phyloP scores from a whole-genome alignment of 1,140 invertebrate genomes.

The Phenacoccus solenopsis region DNA sequence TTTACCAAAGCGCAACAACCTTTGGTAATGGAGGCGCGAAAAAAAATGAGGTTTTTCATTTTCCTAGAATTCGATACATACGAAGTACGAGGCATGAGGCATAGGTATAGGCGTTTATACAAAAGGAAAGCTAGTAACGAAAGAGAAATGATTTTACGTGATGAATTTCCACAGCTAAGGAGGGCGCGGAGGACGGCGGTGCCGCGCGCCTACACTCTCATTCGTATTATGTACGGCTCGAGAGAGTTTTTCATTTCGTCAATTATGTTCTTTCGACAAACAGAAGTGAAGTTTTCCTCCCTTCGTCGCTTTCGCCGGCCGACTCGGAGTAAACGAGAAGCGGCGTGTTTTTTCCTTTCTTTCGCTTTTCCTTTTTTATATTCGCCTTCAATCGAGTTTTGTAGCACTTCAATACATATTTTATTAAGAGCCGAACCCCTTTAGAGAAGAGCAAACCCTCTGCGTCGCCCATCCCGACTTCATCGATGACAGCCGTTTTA shows the following conservation, averaged over 20 bases:
- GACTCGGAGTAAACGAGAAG: background rate
- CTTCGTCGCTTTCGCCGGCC: no score
- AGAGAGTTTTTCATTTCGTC: constrained; percentile 9
- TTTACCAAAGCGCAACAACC: constrained; percentile 12
- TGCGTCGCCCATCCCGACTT: background rate
- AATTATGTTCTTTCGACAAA: constrained; percentile 5
- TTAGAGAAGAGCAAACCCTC: constrained; percentile 9
- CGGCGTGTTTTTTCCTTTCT: background rate
- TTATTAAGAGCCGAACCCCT: constrained; percentile 16
- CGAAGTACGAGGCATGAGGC: no score
- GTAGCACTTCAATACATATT: constrained; percentile 14
- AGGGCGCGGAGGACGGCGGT: no score
- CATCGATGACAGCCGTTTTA: constrained; percentile 13
- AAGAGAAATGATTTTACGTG: background rate
- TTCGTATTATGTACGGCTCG: no score
- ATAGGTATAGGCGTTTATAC: background rate
- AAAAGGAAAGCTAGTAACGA: background rate
- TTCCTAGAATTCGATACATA: background rate
- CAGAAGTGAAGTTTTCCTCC: background rate
- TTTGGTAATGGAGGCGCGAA: background rate
- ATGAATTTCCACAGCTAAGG: background rate
- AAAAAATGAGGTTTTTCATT: background rate
- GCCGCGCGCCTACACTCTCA: background rate
- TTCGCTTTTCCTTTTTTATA: background rate
- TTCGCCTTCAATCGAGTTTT: constrained; percentile 16